Conservation (phyloP, 2,113 vertebrate species). For the Hipposideros armiger region DNA sequence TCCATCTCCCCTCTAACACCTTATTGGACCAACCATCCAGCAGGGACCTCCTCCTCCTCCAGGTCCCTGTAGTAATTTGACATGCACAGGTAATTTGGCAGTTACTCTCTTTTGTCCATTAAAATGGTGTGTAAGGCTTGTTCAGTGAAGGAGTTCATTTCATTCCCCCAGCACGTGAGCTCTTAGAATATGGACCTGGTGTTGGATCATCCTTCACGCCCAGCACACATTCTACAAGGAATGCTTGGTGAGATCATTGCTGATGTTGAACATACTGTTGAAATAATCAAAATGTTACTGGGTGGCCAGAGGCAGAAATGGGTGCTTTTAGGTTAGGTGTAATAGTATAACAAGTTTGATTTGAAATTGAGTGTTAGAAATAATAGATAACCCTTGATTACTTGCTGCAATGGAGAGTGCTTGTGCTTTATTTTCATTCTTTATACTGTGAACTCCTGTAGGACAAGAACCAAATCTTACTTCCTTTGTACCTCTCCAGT, state of each 20-base stretch:
- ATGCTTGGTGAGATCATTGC: background rate
- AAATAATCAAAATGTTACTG: background rate
- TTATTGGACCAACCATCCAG: background rate
- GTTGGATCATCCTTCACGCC: background rate
- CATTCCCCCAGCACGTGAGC: background rate
- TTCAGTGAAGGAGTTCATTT: conserved; percentile 33
- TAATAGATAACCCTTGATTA: background rate
- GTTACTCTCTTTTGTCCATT: background rate
- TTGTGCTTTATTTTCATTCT: conserved; percentile 10
- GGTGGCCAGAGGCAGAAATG: background rate
- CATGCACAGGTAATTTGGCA: background rate
- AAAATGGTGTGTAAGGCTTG: background rate
- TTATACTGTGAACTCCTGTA: background rate
- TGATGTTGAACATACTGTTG: background rate
- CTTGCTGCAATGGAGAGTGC: background rate
- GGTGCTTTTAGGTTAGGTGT: background rate
- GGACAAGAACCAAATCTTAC: background rate
- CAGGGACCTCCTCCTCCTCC: background rate
- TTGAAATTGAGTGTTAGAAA: conserved; percentile 7
- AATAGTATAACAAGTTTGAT: background rate
- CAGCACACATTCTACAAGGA: background rate
- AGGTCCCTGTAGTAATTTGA: background rate
- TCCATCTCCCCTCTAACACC: background rate
- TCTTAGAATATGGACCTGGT: background rate
- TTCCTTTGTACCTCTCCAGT: background rate